Evolutionary conservation across 2,888 invertebrate species (phyloP).

Genomic region (Ochropleura leucogaster): DNA sequence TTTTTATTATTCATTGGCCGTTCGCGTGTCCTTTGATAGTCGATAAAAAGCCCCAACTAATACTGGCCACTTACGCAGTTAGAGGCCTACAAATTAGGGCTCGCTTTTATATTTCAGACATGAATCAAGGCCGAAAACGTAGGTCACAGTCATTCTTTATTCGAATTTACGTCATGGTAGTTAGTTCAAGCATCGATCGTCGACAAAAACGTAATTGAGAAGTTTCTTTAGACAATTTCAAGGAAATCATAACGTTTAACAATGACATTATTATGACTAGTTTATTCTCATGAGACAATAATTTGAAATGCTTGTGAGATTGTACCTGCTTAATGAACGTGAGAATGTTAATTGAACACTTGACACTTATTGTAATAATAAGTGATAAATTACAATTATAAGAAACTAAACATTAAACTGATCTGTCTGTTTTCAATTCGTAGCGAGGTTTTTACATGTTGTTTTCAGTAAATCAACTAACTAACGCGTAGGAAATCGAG

Average conservation of each 20-base stretch:
- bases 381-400: neutral
- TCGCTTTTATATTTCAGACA: slow-evolving; percentile 51
- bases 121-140: slow-evolving; percentile 55
- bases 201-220: slow-evolving; percentile 18
- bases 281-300: slow-evolving; percentile 38
- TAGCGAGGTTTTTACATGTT: neutral
- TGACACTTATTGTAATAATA: neutral
- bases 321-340: slow-evolving; percentile 25
- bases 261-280: slow-evolving; percentile 27
- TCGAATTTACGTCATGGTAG: slow-evolving; percentile 6
- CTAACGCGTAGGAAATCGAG: slow-evolving; percentile 5
- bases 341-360: slow-evolving; percentile 18
- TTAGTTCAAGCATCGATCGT: slow-evolving; percentile 28
- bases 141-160: slow-evolving; percentile 48
- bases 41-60: slow-evolving; percentile 58
- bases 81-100: slow-evolving; percentile 37
- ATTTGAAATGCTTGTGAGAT: slow-evolving; percentile 30
- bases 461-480: neutral
- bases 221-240: slow-evolving; percentile 13
- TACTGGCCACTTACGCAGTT: slow-evolving; percentile 41
- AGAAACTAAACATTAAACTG: neutral
- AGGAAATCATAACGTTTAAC: slow-evolving; percentile 34
- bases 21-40: slow-evolving; percentile 50
- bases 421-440: neutral
- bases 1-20: slow-evolving; percentile 53